Evolutionary conservation across 2,113 vertebrate species (phyloP), one percentile per base, ranked within the genome.

Genomic region (Equus quagga): DNA sequence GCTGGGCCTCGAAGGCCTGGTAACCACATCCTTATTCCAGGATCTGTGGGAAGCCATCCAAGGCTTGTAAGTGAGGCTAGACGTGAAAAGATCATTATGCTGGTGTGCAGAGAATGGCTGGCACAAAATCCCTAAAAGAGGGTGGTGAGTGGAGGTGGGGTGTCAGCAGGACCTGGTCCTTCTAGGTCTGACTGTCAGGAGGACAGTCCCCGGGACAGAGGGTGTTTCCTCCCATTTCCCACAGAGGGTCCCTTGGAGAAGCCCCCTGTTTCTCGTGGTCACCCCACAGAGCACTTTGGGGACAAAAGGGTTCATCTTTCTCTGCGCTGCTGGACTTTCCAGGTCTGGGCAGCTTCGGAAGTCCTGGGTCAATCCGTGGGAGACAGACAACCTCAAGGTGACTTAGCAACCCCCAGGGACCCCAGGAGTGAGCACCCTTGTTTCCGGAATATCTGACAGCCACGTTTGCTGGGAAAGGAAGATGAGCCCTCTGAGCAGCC

Each of bases 191-290:
- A 33, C 11, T 12, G 21, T 69, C 83, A 11, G 31, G 33, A 9
- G 26, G 26, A 49, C 62, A 51, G 69, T 17, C 80, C n/a, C 67
- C 46, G 6, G 24, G 24, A 9, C 33, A 41, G 15, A 79, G 21
- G 28, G 41, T 33, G 26, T 18, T 15, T 69, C 76, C 72, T 62
- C 54, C 26, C 1, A 5, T 44, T 41, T 92, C 94, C 65, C 41
- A 11, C 3, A 56, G 85, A 49, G 64, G 41, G 33, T 51, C 65
- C 41, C 54, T 90, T 41, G 33, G n/a, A 44, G 73, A 49, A 72
- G 49, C 46, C 18, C 41, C 23, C 15, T 1, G 1, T 67, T 2
- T 24, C 76, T 33, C 51, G 26, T 0, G 1, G 4, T 78, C 41
- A 69, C 81, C 15, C 28, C 46, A 3, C n/a, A 4, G n/a, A 72